Evolutionary conservation across 2,113 vertebrate species (phyloP), one percentile per base, ranked within the genome.

Genomic region (Cephalopterus ornatus): DNA sequence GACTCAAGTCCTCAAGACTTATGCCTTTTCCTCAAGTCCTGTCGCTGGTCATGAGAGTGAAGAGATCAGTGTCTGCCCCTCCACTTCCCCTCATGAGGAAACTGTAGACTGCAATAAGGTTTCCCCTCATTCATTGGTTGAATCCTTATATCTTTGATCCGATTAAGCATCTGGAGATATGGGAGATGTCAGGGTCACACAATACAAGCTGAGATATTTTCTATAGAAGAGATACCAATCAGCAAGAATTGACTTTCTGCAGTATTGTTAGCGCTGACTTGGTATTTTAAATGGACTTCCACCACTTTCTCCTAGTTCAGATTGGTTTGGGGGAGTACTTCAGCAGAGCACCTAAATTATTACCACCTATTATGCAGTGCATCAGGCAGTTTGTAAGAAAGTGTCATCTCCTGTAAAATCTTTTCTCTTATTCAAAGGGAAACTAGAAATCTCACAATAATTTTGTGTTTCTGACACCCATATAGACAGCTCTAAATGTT

Each of bases 401-500:
- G 92, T 87, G 85, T 82, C 77, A 72, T 93, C 55, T 85, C 65
- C 42, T 88, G 58, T 85, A 96, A 95, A 91, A 67, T 82, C 65
- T 90, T 92, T 85, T 88, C 47, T 91, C 79, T 90, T 95, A 72
- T 94, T 94, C 75, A 90, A 90, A 91, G 59, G 28, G 21, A 92
- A 97, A 85, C 71, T 41, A 86, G 63, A 83, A 90, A 93, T 93
- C 77, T 97, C 95, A 72, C 73, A 93, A 79, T 85, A 85, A 58
- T 94, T 95, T 78, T 80, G 16, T 80, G 56, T 91, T 92, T 94
- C 94, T 95, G 79, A 95, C 92, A 94, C 47, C 50, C 52, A 46
- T 84, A 82, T 92, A 96, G 88, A 56, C 93, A 96, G 82, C 82
- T 96, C 73, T 94, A 91, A 95, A 78, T 92, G 87, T 95, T 97